Conservation (phyloP, 2,797 vertebrate genomes). For the Fistularia tabacaria region DNA sequence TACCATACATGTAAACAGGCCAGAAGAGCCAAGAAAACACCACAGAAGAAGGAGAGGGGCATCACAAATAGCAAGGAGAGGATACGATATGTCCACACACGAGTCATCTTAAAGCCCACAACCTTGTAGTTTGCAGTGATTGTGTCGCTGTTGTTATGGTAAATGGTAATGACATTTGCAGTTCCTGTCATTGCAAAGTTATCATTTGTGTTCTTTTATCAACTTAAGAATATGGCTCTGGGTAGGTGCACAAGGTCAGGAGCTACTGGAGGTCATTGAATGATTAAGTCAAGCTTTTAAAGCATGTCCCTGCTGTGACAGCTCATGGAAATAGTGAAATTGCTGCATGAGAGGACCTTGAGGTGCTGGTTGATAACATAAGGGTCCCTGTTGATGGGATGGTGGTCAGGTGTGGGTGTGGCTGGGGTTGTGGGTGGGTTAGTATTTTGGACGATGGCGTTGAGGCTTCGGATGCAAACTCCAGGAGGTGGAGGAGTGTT, state of each 20-base stretch:
- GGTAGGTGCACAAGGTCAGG: too few species aligned
- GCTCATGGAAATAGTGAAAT: too few species aligned
- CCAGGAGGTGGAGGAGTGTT: conserved; percentile 62
- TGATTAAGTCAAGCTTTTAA: too few species aligned
- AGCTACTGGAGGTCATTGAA: too few species aligned
- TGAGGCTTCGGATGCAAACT: conserved; percentile 59
- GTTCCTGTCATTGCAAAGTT: too few species aligned
- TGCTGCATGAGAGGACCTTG: conserved; percentile 54
- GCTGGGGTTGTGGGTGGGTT: conserved; percentile 33
- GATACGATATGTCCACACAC: conserved; percentile 76
- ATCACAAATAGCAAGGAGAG: conserved; percentile 76
- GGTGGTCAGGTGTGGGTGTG: conserved; percentile 9
- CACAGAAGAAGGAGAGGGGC: conserved; percentile 75
- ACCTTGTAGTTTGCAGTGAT: conserved; percentile 75
- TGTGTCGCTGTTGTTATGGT: conserved; percentile 68
- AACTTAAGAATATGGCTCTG: too few species aligned
- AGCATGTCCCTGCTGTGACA: too few species aligned
- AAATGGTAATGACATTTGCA: too few species aligned
- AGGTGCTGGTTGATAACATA: conserved; percentile 76
- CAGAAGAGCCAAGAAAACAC: conserved; percentile 72
- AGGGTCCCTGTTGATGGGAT: conserved; percentile 70
- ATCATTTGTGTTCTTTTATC: too few species aligned
- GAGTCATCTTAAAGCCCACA: conserved; percentile 68
- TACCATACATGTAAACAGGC: conserved; percentile 81
- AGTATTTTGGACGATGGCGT: conserved; percentile 49